phyloP scores from a whole-genome alignment of 92 coral and sea anemone species.

The Heteractis magnifica region DNA sequence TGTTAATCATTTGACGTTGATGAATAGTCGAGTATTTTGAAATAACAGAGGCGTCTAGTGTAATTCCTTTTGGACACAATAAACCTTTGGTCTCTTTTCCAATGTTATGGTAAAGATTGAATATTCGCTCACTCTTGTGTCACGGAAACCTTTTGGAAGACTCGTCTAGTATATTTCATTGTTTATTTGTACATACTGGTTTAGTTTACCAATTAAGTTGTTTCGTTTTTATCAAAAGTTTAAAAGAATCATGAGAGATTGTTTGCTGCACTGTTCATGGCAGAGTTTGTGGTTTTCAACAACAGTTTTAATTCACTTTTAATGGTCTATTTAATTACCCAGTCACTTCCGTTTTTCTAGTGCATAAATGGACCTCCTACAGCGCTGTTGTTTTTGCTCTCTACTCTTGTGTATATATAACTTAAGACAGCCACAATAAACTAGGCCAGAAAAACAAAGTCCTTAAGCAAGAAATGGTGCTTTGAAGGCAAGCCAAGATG shows the following conservation, averaged over 20 bases:
- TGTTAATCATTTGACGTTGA: neutral
- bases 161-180: neutral
- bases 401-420: conserved; percentile 42
- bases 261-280: conserved; percentile 40
- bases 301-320: conserved; percentile 70
- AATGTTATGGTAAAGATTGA: neutral
- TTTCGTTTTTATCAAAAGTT: conserved; percentile 1
- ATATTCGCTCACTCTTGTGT: neutral
- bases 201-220: neutral
- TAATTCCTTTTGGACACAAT: neutral
- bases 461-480: conserved; percentile 10
- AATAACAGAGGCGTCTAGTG: neutral
- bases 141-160: neutral
- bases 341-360: conserved; percentile 70
- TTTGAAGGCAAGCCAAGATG: conserved; percentile 8
- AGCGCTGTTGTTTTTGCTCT: conserved; percentile 64
- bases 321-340: conserved; percentile 79
- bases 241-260: conserved; percentile 37
- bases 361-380: conserved; percentile 87
- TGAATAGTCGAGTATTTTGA: neutral
- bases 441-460: conserved; percentile 25
- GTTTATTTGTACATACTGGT: neutral
- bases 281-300: conserved; percentile 72
- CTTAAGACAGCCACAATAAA: conserved; percentile 41
- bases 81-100: neutral